Evolutionary conservation across 2,113 vertebrate genomes (phyloP), one percentile per base, ranked within the genome.

Genomic region (Ciconia stormi): DNA sequence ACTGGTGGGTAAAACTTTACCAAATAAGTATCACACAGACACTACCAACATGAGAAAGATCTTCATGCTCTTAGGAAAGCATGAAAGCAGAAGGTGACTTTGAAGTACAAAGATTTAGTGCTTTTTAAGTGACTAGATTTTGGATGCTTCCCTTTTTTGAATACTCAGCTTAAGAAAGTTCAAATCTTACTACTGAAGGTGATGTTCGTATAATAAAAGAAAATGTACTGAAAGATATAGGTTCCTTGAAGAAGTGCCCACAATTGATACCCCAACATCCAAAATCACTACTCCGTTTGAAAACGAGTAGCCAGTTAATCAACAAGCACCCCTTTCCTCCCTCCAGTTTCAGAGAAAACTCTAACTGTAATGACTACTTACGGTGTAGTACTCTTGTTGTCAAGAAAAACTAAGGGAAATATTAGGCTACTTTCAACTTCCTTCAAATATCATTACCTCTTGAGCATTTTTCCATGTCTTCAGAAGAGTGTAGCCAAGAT

Each of bases 381-480:
- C 3, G 3, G 25, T 52, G 21, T 36, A 66, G 63, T 47, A 67
- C 16, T 61, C 20, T n/a, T 2, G 1, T 21, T 58, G 25, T 46
- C 27, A 85, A 82, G 40, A 80, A 87, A 67, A 72, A 32, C 4
- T 12, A 87, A 32, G 15, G 13, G 26, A 96, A 73, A 62, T 36
- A 61, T 6, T 36, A 89, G 78, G 32, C 47, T 85, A 82, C 52
- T 59, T 94, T 56, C 67, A 62, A 44, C 22, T 53, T 87, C 62
- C 25, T 82, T 90, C 20, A 53, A 49, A 47, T 63, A 40, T 62
- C 44, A 70, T 62, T 96, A 99, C 99, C 99, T 99, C 99, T 99
- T 58, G 99, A 99, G 97, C 99, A 99, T 94, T 98, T 99, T 93
- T 99, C 99, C 99, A 99, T 99, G 95, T 99, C 99, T 20, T 99